Base-by-base conservation (phyloP, 2,888 invertebrate genomes). In the Chirona hameri region DNA sequence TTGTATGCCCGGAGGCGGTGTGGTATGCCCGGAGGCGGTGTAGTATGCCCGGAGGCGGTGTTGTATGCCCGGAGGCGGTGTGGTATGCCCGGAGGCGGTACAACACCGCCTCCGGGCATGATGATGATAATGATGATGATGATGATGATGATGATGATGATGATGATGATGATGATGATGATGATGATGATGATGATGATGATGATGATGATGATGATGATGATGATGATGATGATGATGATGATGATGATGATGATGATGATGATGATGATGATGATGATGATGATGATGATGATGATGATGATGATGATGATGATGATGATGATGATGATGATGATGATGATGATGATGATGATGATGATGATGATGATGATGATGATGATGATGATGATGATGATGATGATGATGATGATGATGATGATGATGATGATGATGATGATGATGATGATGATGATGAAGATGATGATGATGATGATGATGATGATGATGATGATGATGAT, bases 141-240 rank as follows among this genome's bases (percentile, higher is more conserved):
- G n/a, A 21, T 65, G n/a, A 21, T 65, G 65, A 65, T 21, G 65
- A 65, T 65, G 65, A 65, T 65, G 65, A 65, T 65, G 65, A 65
- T 65, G 65, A 65, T 65, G 65, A 65, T 65, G 65, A 65, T 65
- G 65, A 65, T 65, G 65, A 65, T 65, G 65, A 65, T 65, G 65
- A 65, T 65, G 65, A 65, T 65, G 65, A 65, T 65, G 65, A 65
- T 65, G 65, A 65, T 65, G 65, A 65, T 65, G 65, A 65, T 65
- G 65, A 65, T 65, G 65, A 65, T 65, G 65, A 65, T 65, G 65
- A 65, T 65, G 65, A 65, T 65, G 65, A 65, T 65, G 65, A 65
- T 65, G 65, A 65, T 65, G 65, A 65, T 65, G 65, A 65, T 65
- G 65, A 65, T 65, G 65, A 65, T 65, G 65, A 65, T 65, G 65